Base-by-base conservation (phyloP, 1,140 invertebrate species). In the Lanistes nyassanus region DNA sequence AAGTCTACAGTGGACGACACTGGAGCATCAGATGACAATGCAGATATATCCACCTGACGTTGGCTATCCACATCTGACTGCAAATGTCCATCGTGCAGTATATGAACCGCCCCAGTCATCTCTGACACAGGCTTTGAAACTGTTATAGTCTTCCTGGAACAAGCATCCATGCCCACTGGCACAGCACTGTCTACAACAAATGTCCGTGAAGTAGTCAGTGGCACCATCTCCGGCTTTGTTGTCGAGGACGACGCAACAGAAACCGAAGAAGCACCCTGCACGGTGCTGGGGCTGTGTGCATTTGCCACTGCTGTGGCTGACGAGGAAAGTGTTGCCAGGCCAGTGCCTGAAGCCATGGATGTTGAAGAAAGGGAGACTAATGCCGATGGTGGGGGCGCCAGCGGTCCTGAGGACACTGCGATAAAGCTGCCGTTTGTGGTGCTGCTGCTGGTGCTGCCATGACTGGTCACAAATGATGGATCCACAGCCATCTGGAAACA, bases 401-500 rank as follows among this genome's bases (percentile, higher is more conserved):
- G 26, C 23, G 34, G 21, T 31, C 29, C n/a, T 75, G n/a, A 26
- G 1, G n/a, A 39, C 29, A 42, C 9, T 34, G 53, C 26, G 29
- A 26, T 31, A 58, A 60, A 70, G 39, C 11, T 47, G 75, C 67
- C 55, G 53, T 31, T 67, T n/a, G 26, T 53, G 0, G 31, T 53
- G 42, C 9, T 55, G 34, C 29, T 67, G 42, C 42, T 67, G 53
- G 11, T 75, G 62, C 72, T 31, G 31, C 42, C 37, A n/a, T 47
- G 42, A 21, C 55, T 39, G 3, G 72, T 37, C 51, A 66, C 13
- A 47, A 47, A 47, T 47, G 42, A 47, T 47, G 42, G 9, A 47
- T 47, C 42, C 9, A 47, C 42, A 47, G 56, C 9, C n/a, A 60
- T 11, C 56, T 60, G 23, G 9, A 60, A 26, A 60, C 56, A 60